A percentile compares a stretch with the other conserved stretches of the same genome.
Conservation (phyloP, 2,888 invertebrate genomes). For the Leptinotarsa juncta region DNA sequence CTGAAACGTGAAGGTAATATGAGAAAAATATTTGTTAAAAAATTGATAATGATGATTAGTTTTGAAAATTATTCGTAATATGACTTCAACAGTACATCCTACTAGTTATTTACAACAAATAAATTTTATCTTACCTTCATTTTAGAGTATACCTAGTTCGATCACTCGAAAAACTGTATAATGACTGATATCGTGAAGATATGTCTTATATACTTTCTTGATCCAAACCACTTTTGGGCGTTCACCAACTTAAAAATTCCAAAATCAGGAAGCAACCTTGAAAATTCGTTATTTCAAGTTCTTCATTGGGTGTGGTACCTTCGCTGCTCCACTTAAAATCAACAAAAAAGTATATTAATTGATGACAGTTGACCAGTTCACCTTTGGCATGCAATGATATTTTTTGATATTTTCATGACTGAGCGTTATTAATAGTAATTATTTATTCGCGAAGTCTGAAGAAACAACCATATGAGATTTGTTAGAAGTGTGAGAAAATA, state of each 20-base stretch:
- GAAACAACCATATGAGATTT: background rate
- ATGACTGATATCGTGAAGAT: slow-evolving; percentile 16
- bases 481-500: background rate
- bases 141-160: slow-evolving; percentile 48
- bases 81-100: background rate
- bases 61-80: no score
- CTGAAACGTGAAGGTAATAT: no score
- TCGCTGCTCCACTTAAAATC: slow-evolving; percentile 4
- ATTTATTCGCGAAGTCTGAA: background rate
- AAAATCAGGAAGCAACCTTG: slow-evolving; percentile 15
- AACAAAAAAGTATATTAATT: background rate
- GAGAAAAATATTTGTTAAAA: no score
- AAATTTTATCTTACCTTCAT: slow-evolving; percentile 45
- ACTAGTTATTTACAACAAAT: no score
- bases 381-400: background rate
- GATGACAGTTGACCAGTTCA: slow-evolving; percentile 11
- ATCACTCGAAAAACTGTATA: slow-evolving; percentile 52
- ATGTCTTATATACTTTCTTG: slow-evolving; percentile 41
- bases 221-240: slow-evolving; percentile 32
- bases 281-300: slow-evolving; percentile 17
- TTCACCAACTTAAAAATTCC: slow-evolving; percentile 16
- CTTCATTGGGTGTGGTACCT: slow-evolving; percentile 37
- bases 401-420: background rate
- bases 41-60: no score
- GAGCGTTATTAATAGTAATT: background rate